Conservation (phyloP, 2,113 vertebrate genomes). For the Festucalex cinctus region DNA sequence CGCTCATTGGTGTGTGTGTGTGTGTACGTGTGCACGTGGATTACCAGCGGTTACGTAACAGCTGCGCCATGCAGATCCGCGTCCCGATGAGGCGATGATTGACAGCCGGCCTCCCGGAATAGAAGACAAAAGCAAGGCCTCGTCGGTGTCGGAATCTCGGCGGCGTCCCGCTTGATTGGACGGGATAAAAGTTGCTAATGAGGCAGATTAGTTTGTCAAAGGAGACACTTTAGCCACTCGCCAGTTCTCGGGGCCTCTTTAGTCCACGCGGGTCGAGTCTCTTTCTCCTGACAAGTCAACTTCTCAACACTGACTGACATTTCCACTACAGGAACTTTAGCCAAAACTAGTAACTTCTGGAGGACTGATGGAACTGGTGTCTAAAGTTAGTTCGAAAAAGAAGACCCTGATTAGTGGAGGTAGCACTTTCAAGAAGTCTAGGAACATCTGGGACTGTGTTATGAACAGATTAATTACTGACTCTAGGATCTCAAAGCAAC, state of each 20-base stretch:
- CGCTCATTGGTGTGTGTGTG: background rate
- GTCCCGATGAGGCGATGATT: conserved; percentile 6
- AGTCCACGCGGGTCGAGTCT: background rate
- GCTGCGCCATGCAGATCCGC: conserved; percentile 2
- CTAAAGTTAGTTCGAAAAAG: no score
- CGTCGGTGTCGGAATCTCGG: background rate
- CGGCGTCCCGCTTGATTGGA: background rate
- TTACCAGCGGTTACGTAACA: background rate
- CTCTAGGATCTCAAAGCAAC: no score
- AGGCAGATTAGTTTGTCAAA: conserved; percentile 1
- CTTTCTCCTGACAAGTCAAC: background rate
- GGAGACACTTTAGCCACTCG: background rate
- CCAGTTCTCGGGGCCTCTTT: background rate
- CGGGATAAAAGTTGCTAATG: conserved; percentile 1
- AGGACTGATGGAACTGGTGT: background rate
- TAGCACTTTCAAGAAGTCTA: no score
- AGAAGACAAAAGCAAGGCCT: background rate
- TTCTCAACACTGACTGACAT: background rate
- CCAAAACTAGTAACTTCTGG: background rate
- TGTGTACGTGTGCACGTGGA: background rate
- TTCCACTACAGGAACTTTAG: background rate
- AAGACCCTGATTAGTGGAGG: no score
- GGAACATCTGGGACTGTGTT: no score
- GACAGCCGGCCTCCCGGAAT: conserved; percentile 4
- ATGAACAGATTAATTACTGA: no score